A percentile compares a stretch with the other conserved stretches of the same genome.
These are phyloP conservation scores for Otolemur garnettii DNA, from an alignment of 2,113 vertebrate genomes.

Conservation along the genomic window DNA sequence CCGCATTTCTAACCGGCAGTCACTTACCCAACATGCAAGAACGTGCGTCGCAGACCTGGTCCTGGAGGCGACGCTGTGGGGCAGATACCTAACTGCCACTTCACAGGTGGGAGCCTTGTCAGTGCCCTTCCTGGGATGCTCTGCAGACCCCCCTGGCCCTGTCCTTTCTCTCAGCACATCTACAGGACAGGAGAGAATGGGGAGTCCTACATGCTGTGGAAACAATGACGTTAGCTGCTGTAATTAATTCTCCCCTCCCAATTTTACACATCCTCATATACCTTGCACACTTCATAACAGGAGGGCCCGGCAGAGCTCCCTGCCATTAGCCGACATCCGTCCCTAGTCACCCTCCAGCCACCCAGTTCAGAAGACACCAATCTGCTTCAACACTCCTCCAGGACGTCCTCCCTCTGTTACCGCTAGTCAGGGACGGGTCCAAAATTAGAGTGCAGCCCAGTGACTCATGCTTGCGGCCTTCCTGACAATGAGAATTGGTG, in stretches of 20 bases:
- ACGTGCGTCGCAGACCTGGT: fast-evolving
- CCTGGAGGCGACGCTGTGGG: not conserved
- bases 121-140: fast-evolving
- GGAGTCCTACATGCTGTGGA: not conserved
- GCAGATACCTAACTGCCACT: fast-evolving
- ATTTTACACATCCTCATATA: fast-evolving
- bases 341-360: not conserved
- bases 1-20: not conserved
- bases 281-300: fast-evolving
- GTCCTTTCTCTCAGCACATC: not conserved
- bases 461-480: conserved; percentile 1
- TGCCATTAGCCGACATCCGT: not conserved
- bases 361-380: not conserved
- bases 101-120: fast-evolving
- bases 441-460: not conserved
- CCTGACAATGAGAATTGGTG: conserved; percentile 7
- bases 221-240: not conserved
- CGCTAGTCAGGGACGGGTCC: not conserved
- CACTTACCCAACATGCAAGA: fast-evolving
- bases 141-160: fast-evolving
- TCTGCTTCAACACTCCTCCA: not conserved
- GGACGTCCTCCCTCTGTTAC: not conserved
- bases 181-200: not conserved
- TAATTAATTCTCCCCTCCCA: not conserved
- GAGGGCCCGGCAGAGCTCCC: not conserved